These are phyloP conservation scores for Semotilus atromaculatus DNA, from an alignment of 2,797 vertebrate genomes.

Conservation along the genomic window DNA sequence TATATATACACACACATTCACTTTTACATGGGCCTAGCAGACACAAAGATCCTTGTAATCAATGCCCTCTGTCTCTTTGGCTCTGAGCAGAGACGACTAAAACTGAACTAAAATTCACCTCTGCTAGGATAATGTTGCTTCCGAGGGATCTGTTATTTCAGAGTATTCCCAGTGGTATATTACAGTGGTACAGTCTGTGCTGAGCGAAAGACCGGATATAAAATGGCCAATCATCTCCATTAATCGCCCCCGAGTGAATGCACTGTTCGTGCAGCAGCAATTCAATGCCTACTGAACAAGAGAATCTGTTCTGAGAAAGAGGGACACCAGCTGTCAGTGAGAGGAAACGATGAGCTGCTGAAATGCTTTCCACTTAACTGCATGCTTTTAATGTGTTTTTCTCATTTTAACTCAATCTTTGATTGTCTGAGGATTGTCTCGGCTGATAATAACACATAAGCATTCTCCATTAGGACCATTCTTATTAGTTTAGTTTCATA, in stretches of 20 bases:
- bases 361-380: constrained; percentile 18
- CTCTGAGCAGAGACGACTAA: neutral
- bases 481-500: neutral
- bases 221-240: constrained; percentile 50
- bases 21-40: neutral
- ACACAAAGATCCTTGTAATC: neutral
- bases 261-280: constrained; percentile 33
- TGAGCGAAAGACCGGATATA: constrained; percentile 18
- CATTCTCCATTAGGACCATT: neutral
- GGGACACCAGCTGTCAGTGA: constrained; percentile 13
- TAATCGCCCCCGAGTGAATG: constrained; percentile 45
- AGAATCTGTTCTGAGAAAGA: constrained; percentile 34
- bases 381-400: constrained; percentile 8
- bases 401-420: constrained; percentile 14
- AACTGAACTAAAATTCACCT: constrained; percentile 41
- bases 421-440: neutral
- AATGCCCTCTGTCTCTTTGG: constrained; percentile 8
- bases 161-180: constrained; percentile 25
- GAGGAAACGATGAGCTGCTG: constrained; percentile 11
- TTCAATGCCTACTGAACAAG: constrained; percentile 39
- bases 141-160: constrained; percentile 28
- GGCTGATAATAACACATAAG: neutral
- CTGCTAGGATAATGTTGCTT: constrained; percentile 18
- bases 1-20: neutral
- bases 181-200: constrained; percentile 44